Percentiles rank a stretch among this genome's conserved stretches.
Evolutionary conservation across 2,888 invertebrate genomes (phyloP).

Genomic region (Eupithecia insigniata): DNA sequence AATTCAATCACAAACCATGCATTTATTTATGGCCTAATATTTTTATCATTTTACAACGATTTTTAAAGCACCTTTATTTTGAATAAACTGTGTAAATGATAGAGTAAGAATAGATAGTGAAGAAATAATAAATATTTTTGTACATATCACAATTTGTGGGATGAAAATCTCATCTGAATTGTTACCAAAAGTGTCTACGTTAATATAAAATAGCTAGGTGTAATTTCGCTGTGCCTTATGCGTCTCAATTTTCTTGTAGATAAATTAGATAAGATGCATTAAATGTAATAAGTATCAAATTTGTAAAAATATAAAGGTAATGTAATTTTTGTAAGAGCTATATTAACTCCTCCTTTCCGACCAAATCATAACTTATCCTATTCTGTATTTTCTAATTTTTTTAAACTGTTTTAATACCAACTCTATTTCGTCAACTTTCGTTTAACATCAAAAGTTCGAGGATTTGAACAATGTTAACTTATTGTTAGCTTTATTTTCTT

Average conservation of each 20-base stretch:
- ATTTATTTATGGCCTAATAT: slow-evolving; percentile 9
- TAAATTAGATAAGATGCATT: slow-evolving; percentile 69
- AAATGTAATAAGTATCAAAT: slow-evolving; percentile 69
- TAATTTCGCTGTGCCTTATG: slow-evolving; percentile 83
- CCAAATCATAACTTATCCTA: slow-evolving; percentile 51
- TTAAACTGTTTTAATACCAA: background rate
- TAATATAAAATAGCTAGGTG: slow-evolving; percentile 57
- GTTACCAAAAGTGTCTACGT: slow-evolving; percentile 81
- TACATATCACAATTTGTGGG: slow-evolving; percentile 82
- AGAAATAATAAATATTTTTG: slow-evolving; percentile 79
- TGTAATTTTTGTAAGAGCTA: slow-evolving; percentile 72
- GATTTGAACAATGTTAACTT: background rate
- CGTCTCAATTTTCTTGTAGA: slow-evolving; percentile 81
- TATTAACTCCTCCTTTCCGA: slow-evolving; percentile 67
- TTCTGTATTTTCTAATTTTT: slow-evolving; percentile 42
- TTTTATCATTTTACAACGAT: slow-evolving; percentile 31
- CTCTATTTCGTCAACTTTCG: background rate
- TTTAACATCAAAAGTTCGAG: background rate
- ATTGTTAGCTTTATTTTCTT: background rate
- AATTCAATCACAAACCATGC: slow-evolving; percentile 19
- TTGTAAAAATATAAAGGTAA: slow-evolving; percentile 64
- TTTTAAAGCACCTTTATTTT: slow-evolving; percentile 30
- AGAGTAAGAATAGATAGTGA: slow-evolving; percentile 60
- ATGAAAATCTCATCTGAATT: slow-evolving; percentile 62
- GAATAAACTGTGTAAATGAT: slow-evolving; percentile 39